Conservation (phyloP, 2,888 invertebrate species). For the Yponomeuta malinellus region DNA sequence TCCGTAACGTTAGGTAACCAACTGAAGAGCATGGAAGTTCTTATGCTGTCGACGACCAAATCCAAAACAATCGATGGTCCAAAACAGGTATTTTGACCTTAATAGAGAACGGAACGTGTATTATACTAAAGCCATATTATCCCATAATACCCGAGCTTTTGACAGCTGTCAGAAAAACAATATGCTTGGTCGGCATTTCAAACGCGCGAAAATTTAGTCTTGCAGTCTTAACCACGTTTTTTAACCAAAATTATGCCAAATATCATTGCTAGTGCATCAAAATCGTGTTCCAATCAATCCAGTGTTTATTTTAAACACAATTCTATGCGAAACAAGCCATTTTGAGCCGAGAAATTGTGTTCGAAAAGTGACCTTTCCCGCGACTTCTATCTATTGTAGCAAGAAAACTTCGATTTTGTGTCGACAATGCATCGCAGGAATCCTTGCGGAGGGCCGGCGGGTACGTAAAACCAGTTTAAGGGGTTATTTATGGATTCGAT, state of each 20-base stretch:
- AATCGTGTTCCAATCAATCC: not conserved
- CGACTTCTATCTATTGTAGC: not conserved
- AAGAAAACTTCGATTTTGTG: constrained; percentile 19
- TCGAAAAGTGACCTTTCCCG: constrained; percentile 1
- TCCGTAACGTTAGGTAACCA: no score
- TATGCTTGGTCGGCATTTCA: constrained; percentile 10
- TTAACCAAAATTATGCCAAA: not conserved
- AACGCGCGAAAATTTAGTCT: constrained; percentile 27
- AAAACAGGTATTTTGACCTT: not conserved
- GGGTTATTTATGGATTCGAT: constrained; percentile 41
- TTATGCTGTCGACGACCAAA: no score
- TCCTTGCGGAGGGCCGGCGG: constrained; percentile 32
- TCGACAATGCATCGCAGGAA: constrained; percentile 29
- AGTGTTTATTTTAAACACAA: not conserved
- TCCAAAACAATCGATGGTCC: not conserved
- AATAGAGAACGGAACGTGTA: not conserved
- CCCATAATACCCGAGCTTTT: not conserved
- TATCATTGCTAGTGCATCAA: not conserved
- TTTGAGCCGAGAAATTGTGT: not conserved
- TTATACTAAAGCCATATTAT: no score
- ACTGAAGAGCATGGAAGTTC: no score
- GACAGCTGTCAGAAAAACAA: constrained; percentile 22
- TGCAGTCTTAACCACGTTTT: not conserved
- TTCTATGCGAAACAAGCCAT: constrained; percentile 22
- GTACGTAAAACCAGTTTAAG: constrained; percentile 47